Percentiles rank a stretch among this genome's conserved stretches.
Conservation (phyloP, 2,113 vertebrate genomes). For the Rynchops niger region DNA sequence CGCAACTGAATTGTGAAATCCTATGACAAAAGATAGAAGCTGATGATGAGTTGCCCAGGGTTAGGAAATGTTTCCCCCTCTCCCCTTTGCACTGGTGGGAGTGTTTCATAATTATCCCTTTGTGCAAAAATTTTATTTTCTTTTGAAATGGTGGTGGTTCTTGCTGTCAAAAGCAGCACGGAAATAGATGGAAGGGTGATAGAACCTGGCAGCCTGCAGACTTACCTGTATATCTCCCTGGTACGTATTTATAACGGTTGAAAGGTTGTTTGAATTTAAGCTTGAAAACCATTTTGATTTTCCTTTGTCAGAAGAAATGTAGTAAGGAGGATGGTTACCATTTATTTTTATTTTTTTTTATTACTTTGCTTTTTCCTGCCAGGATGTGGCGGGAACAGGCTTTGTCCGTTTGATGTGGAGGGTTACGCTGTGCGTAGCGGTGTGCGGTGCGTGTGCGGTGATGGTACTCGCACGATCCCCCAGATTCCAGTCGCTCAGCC, state of each 20-base stretch:
- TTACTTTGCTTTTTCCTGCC: background rate
- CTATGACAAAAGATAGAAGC: background rate
- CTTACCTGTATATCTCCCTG: background rate
- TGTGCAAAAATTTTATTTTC: background rate
- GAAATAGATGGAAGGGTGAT: background rate
- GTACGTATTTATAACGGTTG: background rate
- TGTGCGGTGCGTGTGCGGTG: no score
- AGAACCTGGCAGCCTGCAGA: background rate
- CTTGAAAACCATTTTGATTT: background rate
- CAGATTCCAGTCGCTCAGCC: background rate
- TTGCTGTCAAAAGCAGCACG: background rate
- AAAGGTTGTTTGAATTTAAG: background rate
- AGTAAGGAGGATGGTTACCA: background rate
- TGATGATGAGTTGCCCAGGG: background rate
- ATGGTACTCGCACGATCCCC: rapidly evolving
- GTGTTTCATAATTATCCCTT: conserved; percentile 8
- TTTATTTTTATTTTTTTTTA: background rate
- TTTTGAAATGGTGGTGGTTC: background rate
- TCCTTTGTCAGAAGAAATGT: background rate
- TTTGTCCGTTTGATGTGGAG: rapidly evolving
- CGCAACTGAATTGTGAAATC: background rate
- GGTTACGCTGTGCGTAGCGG: rapidly evolving
- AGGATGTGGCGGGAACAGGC: background rate
- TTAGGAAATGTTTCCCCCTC: background rate
- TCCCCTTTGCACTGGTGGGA: background rate